Evolutionary conservation across 2,797 vertebrate genomes (phyloP).

Genomic region (Sparus aurata): DNA sequence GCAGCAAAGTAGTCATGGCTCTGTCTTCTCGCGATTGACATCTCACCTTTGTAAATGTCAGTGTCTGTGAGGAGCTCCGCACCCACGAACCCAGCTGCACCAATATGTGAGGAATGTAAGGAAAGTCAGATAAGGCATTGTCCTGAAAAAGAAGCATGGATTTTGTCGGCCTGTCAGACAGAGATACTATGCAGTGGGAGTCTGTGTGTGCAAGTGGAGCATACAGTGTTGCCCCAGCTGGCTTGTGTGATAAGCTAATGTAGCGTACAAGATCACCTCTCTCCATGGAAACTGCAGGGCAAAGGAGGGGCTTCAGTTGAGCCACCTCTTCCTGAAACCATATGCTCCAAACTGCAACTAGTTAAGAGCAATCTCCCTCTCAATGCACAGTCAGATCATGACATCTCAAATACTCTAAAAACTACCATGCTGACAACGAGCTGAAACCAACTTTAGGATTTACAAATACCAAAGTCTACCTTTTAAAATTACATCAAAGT

Average conservation of each 20-base stretch:
- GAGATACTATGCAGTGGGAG: conserved; percentile 31
- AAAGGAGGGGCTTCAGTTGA: conserved; percentile 32
- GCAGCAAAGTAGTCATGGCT: conserved; percentile 59
- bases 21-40: conserved; percentile 63
- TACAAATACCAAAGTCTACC: not conserved
- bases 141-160: conserved; percentile 42
- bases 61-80: conserved; percentile 15
- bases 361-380: not conserved
- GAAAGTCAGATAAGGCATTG: conserved; percentile 47
- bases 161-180: conserved; percentile 55
- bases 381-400: conserved; percentile 3
- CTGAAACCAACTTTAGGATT: not conserved
- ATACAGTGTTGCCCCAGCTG: conserved; percentile 63
- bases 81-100: conserved; percentile 8
- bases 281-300: conserved; percentile 67
- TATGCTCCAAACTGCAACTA: conserved; percentile 25
- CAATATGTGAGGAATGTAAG: conserved; percentile 17
- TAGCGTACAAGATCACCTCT: conserved; percentile 65
- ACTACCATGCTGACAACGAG: too few species aligned
- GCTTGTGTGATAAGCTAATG: conserved; percentile 73
- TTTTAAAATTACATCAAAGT: not conserved
- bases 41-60: conserved; percentile 75
- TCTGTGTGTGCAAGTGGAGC: conserved; percentile 38
- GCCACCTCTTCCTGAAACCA: conserved; percentile 33
- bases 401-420: conserved; percentile 1